Evolutionary conservation across 2,113 vertebrate species (phyloP), one percentile per base, ranked within the genome.

Genomic region (Bos indicus): DNA sequence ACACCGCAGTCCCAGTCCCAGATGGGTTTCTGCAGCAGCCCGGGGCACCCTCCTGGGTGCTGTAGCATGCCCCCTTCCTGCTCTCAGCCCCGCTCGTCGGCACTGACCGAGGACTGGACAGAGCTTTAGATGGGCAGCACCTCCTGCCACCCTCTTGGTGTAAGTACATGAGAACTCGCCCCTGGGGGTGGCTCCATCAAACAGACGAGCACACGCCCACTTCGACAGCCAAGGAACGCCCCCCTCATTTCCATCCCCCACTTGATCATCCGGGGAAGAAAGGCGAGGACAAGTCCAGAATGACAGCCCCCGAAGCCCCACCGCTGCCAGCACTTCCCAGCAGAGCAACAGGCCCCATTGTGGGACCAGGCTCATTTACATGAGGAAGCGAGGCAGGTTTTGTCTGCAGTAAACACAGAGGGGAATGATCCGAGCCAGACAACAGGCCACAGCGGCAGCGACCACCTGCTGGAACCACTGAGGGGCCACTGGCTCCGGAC

Each of bases 381-480:
- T 0, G 43, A 28, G 15, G 48, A 43, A 30, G 7, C 2, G 11
- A 54, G 17, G 40, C 59, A 4, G 19, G 36, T 59, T 52, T 43
- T 28, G 51, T 43, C 56, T 26, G 11, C 48, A 10, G n/a, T 6
- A 13, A 64, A 16, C 26, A 14, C 40, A 17, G n/a, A n/a, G 21
- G 19, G 30, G 19, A 15, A 2, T 3, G 8, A 19, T 40, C 51
- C 2, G 25, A 62, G 77, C 59, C 40, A 19, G n/a, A 64, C 12
- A 15, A 2, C 21, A 6, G 1, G 9, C 43, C 46, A 7, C 0
- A 7, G 48, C 48, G 9, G 8, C 51, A 40, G 67, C 7, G 4
- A 5, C 19, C 0, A 0, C 54, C 54, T 1, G 25, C 36, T 7
- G 0, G n/a, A 30, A 30, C 87, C 19, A 0, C 3, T 3, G 28